phyloP scores from a whole-genome alignment of 2,888 invertebrate genomes.

The Gastracanthus pulcherrimus region DNA sequence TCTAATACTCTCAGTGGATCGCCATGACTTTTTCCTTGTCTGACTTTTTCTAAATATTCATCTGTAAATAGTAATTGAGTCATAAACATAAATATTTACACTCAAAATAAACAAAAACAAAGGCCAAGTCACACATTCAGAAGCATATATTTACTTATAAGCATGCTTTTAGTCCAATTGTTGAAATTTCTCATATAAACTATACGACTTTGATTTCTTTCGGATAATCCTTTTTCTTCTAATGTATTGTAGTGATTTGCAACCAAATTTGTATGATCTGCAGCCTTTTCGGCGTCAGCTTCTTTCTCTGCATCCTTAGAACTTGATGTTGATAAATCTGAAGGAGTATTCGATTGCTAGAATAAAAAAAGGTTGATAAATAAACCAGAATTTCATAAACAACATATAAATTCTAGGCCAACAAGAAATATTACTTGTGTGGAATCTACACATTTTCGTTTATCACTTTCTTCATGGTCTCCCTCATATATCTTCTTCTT shows the following conservation, averaged over 20 bases:
- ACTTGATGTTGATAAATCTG: slow-evolving; percentile 64
- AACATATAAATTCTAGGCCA: neutral
- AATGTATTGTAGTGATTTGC: slow-evolving; percentile 96
- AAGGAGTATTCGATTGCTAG: slow-evolving; percentile 64
- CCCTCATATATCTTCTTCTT: neutral
- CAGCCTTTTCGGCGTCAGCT: slow-evolving; percentile 51
- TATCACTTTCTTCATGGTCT: neutral
- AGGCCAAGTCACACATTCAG: too few species aligned
- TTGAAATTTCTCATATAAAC: slow-evolving; percentile 97
- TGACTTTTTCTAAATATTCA: slow-evolving; percentile 83
- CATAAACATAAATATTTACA: neutral
- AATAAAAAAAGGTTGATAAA: slow-evolving; percentile 47
- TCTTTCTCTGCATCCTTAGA: slow-evolving; percentile 57
- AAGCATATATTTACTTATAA: slow-evolving; percentile 87
- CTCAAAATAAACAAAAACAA: neutral
- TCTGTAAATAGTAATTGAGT: slow-evolving; percentile 68
- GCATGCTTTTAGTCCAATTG: slow-evolving; percentile 98
- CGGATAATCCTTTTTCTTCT: slow-evolving; percentile 88
- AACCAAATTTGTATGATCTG: slow-evolving; percentile 83
- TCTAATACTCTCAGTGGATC: slow-evolving; percentile 88
- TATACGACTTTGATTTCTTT: slow-evolving; percentile 93
- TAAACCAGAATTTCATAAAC: neutral
- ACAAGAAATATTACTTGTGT: neutral
- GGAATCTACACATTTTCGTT: neutral
- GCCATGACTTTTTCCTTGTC: slow-evolving; percentile 83